Conservation (phyloP, 2,113 vertebrate genomes). For the Egretta garzetta region DNA sequence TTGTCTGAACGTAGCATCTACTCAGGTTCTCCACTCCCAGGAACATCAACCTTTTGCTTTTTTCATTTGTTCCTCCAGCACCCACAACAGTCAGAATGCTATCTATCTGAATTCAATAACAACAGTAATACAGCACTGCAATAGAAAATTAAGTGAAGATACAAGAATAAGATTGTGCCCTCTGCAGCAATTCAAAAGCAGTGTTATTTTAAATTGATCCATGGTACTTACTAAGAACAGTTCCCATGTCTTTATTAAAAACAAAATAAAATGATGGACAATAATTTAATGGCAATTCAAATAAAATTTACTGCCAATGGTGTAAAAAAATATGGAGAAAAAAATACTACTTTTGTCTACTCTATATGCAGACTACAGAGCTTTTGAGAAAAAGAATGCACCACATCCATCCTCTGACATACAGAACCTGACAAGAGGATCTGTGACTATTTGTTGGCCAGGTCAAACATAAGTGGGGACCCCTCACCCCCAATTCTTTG, state of each 20-base stretch:
- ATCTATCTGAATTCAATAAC: background rate
- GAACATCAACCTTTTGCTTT: background rate
- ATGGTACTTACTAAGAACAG: background rate
- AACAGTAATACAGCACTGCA: background rate
- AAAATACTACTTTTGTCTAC: background rate
- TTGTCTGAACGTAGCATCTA: background rate
- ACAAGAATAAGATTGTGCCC: background rate
- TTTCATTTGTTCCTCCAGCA: background rate
- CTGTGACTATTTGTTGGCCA: background rate
- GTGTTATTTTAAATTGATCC: background rate
- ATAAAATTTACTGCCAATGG: background rate
- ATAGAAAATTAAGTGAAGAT: background rate
- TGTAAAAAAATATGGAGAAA: background rate
- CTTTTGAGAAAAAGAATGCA: background rate
- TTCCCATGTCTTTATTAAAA: background rate
- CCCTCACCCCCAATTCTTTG: background rate
- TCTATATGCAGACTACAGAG: background rate
- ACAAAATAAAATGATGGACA: background rate
- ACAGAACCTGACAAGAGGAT: background rate
- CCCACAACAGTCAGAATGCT: background rate
- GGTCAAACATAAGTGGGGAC: background rate
- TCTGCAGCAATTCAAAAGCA: background rate
- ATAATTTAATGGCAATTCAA: background rate
- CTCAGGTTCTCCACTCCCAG: background rate
- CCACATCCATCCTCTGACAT: background rate